Base-by-base conservation (phyloP, 2,888 invertebrate genomes). In the Zhuqinia jingwanae region DNA sequence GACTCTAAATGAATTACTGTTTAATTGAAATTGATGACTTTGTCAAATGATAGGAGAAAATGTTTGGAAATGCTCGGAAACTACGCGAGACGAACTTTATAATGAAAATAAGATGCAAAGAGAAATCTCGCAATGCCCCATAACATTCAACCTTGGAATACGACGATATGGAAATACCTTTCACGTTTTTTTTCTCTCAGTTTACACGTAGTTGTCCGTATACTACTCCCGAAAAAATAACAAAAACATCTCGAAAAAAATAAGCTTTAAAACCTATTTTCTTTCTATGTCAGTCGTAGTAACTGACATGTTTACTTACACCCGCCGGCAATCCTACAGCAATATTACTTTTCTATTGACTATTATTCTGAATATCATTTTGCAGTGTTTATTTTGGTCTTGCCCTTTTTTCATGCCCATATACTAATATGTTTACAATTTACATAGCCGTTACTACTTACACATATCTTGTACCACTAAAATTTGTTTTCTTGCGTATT, bases 261-360 rank as follows among this genome's bases (percentile, higher is more conserved):
- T 36, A 30, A 27, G 17, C 6, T 65, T 20, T n/a, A 27, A 65
- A 36, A 45, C 8, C 27, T 17, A 65, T 65, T 65, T 65, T 65
- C 63, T 36, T 27, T 45, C 42, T 15, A 11, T 13, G 68, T 22
- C 17, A 45, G 20, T 42, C n/a, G 45, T 68, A 1, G 22, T 20
- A 68, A 68, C 2, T 45, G 68, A 68, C 68, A 68, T 68, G 68
- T 68, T 68, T 68, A 22, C 68, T 68, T 68, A 68, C 42, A 63
- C 60, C 27, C 30, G 60, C 60, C 56, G 56, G 60, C 30, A 63
- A 63, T 25, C 22, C 53, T 8, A 15, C 6, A 17, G 53, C 8
- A 53, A 2, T 6, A 17, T 6, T 53, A 1, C 6, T 53, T 2
- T 17, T 17, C 17, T 2, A 53, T 17, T 6, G 10, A 50, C 50